Evolutionary conservation across 2,797 vertebrate genomes (phyloP).

Genomic region (Heliangelus exortis): DNA sequence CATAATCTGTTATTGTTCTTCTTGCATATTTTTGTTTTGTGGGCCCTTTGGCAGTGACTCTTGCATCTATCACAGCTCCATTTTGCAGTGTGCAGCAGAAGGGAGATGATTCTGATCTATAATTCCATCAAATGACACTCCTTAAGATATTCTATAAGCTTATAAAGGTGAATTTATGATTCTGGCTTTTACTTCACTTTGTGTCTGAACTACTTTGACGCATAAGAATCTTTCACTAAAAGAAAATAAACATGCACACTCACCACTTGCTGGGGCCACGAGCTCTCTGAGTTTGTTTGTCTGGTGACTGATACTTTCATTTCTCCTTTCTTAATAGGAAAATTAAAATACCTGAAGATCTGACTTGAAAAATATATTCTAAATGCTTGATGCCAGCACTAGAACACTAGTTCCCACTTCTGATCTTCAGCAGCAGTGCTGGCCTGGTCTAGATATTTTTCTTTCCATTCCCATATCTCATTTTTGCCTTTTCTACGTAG

Average conservation of each 20-base stretch:
- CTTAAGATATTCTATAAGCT: not conserved
- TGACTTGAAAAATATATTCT: not conserved
- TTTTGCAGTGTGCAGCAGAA: not conserved
- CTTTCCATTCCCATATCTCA: not conserved
- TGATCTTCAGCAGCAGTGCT: not conserved
- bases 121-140: conserved; percentile 24
- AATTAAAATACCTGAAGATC: not conserved
- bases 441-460: not conserved
- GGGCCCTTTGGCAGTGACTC: conserved; percentile 10
- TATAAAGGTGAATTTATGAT: conserved; percentile 21
- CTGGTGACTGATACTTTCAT: not conserved
- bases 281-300: not conserved
- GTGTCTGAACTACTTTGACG: not conserved
- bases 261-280: not conserved
- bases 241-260: not conserved
- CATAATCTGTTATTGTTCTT: not conserved
- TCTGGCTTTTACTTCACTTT: not conserved
- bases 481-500: not conserved
- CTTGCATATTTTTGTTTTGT: not conserved
- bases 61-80: conserved; percentile 3
- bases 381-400: not conserved
- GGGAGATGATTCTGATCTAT: conserved; percentile 33
- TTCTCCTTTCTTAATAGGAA: not conserved
- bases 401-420: not conserved
- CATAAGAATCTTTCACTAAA: not conserved